phyloP scores from a whole-genome alignment of 2,113 vertebrate species.

The Candoia aspera region DNA sequence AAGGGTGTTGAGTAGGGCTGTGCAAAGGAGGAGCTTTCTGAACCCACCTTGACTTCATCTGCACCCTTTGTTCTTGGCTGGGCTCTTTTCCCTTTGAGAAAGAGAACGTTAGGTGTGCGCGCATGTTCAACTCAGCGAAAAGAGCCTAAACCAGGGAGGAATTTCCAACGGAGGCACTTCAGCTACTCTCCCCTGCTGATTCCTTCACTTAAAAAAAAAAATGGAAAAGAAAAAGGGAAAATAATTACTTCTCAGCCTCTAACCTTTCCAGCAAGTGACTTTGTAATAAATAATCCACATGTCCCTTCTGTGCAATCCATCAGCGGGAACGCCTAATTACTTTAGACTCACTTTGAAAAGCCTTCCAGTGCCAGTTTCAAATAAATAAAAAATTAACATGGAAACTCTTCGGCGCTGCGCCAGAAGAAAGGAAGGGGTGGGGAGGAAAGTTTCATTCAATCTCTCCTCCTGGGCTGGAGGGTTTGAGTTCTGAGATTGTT shows the following conservation, averaged over 20 bases:
- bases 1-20: no score
- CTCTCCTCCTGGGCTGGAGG: constrained; percentile 10
- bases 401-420: constrained; percentile 48
- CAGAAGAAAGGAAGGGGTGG: neutral
- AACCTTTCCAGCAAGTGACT: constrained; percentile 83
- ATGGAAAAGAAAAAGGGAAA: constrained; percentile 61
- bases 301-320: constrained; percentile 77
- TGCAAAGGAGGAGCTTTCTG: neutral
- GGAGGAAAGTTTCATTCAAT: constrained; percentile 26
- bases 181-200: constrained; percentile 57
- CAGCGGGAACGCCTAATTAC: constrained; percentile 79
- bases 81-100: rapidly evolving
- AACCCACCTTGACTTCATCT: neutral
- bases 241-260: constrained; percentile 83
- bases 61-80: rapidly evolving
- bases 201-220: constrained; percentile 36
- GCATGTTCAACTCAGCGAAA: neutral
- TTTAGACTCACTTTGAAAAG: constrained; percentile 78
- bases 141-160: neutral
- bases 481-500: constrained; percentile 5
- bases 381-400: constrained; percentile 80
- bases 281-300: constrained; percentile 80
- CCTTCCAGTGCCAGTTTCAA: constrained; percentile 73
- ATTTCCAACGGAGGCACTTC: constrained; percentile 53
- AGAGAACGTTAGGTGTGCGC: neutral